These are phyloP conservation scores for Sanderia malayensis DNA, from an alignment of 30 jellyfish, hydroid and myxozoan species.

Conservation along the genomic window DNA sequence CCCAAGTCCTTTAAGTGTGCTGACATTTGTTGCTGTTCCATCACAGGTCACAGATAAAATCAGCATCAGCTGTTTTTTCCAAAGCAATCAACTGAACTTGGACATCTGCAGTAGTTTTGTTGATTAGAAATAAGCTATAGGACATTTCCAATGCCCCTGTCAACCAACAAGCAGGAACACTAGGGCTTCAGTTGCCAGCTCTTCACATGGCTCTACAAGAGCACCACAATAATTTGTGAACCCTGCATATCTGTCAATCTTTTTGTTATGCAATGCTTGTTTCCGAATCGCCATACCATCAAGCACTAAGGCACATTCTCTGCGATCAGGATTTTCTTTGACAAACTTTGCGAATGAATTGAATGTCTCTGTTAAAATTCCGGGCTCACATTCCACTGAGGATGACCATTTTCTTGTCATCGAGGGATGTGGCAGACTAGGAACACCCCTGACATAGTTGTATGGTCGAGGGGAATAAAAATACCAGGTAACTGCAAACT, in stretches of 20 bases:
- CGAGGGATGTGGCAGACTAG: slow-evolving; percentile 5
- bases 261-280: neutral
- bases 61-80: slow-evolving; percentile 17
- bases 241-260: slow-evolving; percentile 5
- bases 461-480: slow-evolving; percentile 21
- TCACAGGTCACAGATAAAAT: slow-evolving; percentile 32
- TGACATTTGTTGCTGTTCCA: slow-evolving; percentile 27
- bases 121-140: slow-evolving; percentile 25
- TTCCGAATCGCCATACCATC: neutral
- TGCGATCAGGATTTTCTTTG: neutral
- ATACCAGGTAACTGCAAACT: slow-evolving; percentile 13
- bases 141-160: slow-evolving; percentile 50
- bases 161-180: slow-evolving; percentile 27
- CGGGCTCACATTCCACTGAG: slow-evolving; percentile 18
- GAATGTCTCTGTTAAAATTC: slow-evolving; percentile 10
- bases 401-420: slow-evolving; percentile 21
- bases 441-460: slow-evolving; percentile 12
- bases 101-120: slow-evolving; percentile 7
- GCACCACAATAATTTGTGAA: slow-evolving; percentile 12
- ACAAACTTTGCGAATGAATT: neutral
- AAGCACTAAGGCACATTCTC: neutral
- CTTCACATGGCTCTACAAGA: neutral
- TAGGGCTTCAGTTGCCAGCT: slow-evolving; percentile 34
- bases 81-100: slow-evolving; percentile 16
- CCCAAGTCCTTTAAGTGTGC: slow-evolving; percentile 12